phyloP scores from a whole-genome alignment of 2,888 invertebrate genomes.

The Stenichneumon culpator region DNA sequence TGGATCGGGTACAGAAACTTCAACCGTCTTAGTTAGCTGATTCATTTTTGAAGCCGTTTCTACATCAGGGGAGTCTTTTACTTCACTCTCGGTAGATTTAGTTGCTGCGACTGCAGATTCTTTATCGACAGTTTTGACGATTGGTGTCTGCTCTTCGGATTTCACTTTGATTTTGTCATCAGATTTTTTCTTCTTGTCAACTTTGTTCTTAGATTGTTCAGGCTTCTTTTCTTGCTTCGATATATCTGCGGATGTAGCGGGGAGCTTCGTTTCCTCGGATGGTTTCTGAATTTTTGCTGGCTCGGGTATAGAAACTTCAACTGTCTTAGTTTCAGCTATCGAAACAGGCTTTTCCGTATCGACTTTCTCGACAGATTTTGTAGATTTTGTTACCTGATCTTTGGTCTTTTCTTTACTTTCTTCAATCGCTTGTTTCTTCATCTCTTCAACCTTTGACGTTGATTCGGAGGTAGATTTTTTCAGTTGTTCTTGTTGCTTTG shows the following conservation, averaged over 20 bases:
- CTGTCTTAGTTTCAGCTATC: neutral
- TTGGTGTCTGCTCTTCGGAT: neutral
- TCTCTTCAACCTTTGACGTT: slow-evolving; percentile 38
- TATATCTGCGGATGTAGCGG: slow-evolving; percentile 55
- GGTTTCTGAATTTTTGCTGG: slow-evolving; percentile 38
- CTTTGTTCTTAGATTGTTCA: slow-evolving; percentile 52
- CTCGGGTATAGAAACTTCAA: slow-evolving; percentile 21
- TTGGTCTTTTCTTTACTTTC: slow-evolving; percentile 54
- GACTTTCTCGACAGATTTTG: slow-evolving; percentile 56
- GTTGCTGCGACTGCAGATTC: slow-evolving; percentile 41
- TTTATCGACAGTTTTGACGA: slow-evolving; percentile 31
- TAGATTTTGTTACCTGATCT: slow-evolving; percentile 59
- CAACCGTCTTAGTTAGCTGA: slow-evolving; percentile 1
- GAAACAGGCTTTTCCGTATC: slow-evolving; percentile 69
- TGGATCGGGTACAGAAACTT: slow-evolving; percentile 10
- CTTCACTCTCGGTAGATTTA: slow-evolving; percentile 11
- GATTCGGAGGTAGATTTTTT: slow-evolving; percentile 63
- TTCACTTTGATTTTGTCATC: slow-evolving; percentile 61
- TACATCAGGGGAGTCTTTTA: neutral
- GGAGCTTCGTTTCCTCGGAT: neutral
- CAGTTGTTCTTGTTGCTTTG: slow-evolving; percentile 53
- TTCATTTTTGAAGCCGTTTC: neutral
- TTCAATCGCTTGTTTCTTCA: slow-evolving; percentile 22
- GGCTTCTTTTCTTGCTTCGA: slow-evolving; percentile 20
- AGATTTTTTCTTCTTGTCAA: slow-evolving; percentile 60